Conservation (phyloP, 2,113 vertebrate genomes). For the Psettodes erumei region DNA sequence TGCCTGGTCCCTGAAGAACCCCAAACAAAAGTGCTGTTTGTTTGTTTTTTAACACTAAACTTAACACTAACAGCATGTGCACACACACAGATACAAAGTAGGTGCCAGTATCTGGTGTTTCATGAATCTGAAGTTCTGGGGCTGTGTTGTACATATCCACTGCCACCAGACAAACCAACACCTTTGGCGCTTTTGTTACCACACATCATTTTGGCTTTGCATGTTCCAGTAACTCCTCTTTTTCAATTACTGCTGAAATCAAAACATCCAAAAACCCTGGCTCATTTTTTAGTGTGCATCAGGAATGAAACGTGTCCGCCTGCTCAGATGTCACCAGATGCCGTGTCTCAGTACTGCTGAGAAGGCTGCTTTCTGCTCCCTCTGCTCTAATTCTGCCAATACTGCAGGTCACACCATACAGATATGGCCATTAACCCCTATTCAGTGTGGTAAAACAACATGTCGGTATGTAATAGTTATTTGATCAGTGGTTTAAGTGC, state of each 20-base stretch:
- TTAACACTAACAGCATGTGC: neutral
- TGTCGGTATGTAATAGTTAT: neutral
- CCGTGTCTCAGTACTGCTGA: neutral
- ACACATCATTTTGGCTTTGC: neutral
- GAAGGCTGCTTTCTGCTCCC: neutral
- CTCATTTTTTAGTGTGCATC: constrained; percentile 1
- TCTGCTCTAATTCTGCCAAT: neutral
- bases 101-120: neutral
- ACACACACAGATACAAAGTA: neutral
- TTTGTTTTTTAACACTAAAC: neutral
- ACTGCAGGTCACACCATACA: neutral
- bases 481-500: neutral
- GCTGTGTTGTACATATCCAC: neutral
- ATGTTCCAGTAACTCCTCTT: neutral
- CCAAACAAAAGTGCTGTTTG: constrained; percentile 20
- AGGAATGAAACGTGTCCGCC: neutral
- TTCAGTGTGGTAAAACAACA: neutral
- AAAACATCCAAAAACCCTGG: neutral
- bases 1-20: neutral
- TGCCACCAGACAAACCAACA: neutral
- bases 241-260: neutral
- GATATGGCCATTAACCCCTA: neutral
- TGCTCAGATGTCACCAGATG: neutral
- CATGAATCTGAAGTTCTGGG: neutral
- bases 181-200: neutral